These are phyloP conservation scores for Leptocoma aspasia DNA, from an alignment of 2,113 vertebrate genomes.

Conservation along the genomic window DNA sequence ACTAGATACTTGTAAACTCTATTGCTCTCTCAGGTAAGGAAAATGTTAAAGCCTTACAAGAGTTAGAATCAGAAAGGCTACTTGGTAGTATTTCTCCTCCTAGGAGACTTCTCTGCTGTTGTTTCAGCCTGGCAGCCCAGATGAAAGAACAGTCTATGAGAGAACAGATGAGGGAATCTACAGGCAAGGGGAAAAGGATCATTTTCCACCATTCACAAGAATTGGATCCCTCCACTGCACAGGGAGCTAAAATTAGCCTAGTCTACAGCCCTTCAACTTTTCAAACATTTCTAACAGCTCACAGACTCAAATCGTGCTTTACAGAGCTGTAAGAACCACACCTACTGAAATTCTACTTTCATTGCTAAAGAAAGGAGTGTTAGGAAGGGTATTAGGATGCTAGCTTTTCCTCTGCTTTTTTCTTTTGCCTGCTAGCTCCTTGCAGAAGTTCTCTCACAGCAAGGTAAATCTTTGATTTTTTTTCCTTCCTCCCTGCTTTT, in stretches of 20 bases:
- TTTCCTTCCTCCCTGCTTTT: background rate
- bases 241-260: slow-evolving; percentile 26
- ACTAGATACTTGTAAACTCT: slow-evolving; percentile 17
- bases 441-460: background rate
- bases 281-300: slow-evolving; percentile 1
- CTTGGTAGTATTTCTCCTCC: background rate
- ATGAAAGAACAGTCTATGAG: slow-evolving; percentile 9
- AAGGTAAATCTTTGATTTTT: background rate
- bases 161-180: background rate
- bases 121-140: background rate
- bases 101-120: slow-evolving; percentile 10
- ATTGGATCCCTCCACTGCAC: background rate
- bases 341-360: background rate
- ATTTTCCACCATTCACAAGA: background rate
- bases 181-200: background rate
- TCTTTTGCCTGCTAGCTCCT: background rate
- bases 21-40: background rate
- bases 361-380: background rate
- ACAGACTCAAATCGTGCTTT: background rate
- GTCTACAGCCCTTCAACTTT: background rate
- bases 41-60: slow-evolving; percentile 27
- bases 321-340: background rate
- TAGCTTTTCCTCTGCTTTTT: background rate
- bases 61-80: slow-evolving; percentile 2
- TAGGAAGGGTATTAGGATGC: background rate